These are phyloP conservation scores for Leptonema lineaticorne DNA, from an alignment of 1,140 invertebrate genomes.

Conservation along the genomic window DNA sequence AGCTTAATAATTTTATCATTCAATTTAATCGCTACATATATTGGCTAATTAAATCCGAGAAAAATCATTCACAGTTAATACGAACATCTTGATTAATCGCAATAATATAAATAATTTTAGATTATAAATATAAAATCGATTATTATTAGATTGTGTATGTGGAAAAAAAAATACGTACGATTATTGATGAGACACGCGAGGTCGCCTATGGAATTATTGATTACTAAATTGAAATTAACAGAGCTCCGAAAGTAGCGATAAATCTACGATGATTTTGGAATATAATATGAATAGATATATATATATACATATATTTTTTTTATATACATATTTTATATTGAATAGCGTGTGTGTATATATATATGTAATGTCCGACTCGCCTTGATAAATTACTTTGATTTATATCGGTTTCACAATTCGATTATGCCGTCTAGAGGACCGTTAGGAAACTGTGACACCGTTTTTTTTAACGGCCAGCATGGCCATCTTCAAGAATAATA, in stretches of 20 bases:
- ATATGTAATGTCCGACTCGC: background rate
- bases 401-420: conserved; percentile 21
- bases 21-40: too few relatives aligned
- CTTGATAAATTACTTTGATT: conserved; percentile 22
- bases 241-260: background rate
- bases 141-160: too few relatives aligned
- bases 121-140: too few relatives aligned
- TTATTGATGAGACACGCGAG: background rate
- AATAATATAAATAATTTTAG: too few relatives aligned
- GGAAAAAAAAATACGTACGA: background rate
- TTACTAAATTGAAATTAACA: conserved; percentile 5
- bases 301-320: too few relatives aligned
- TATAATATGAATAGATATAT: too few relatives aligned
- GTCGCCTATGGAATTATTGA: background rate
- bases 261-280: background rate
- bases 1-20: too few relatives aligned
- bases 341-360: background rate
- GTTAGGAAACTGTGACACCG: conserved; percentile 20
- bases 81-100: too few relatives aligned
- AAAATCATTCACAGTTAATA: too few relatives aligned
- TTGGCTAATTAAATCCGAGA: too few relatives aligned
- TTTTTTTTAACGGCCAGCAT: background rate
- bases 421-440: conserved; percentile 12
- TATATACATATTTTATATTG: too few relatives aligned
- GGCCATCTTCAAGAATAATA: conserved; percentile 16